Conservation (phyloP, 2,113 vertebrate genomes). For the Rhinogobius similis region DNA sequence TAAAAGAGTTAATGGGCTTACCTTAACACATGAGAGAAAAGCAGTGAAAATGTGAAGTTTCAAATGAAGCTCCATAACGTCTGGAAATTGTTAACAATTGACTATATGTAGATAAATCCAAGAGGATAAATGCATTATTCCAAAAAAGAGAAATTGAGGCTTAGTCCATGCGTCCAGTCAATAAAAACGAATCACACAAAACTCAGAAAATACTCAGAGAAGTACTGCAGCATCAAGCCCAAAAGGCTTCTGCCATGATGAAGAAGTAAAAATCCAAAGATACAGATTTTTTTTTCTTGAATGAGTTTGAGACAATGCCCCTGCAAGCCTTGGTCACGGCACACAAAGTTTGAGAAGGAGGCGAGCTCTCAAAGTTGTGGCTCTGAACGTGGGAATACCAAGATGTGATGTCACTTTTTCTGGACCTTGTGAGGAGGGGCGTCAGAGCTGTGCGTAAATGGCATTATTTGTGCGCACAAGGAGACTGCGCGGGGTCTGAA, state of each 20-base stretch:
- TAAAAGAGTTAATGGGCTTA: slow-evolving; percentile 56
- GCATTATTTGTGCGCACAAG: slow-evolving; percentile 53
- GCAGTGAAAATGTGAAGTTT: slow-evolving; percentile 63
- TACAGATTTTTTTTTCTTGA: slow-evolving; percentile 19
- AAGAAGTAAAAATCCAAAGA: slow-evolving; percentile 28
- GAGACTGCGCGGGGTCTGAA: slow-evolving; percentile 40
- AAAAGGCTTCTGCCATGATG: slow-evolving; percentile 33
- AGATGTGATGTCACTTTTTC: slow-evolving; percentile 80
- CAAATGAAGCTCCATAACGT: slow-evolving; percentile 70
- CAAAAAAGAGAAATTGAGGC: slow-evolving; percentile 27
- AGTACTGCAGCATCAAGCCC: slow-evolving; percentile 10
- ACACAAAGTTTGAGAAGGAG: slow-evolving; percentile 44
- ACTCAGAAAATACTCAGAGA: neutral
- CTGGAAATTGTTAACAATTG: slow-evolving; percentile 9
- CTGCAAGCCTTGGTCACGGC: slow-evolving; percentile 23
- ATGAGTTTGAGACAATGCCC: neutral
- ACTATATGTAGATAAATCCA: slow-evolving; percentile 43
- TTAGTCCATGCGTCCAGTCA: slow-evolving; percentile 43
- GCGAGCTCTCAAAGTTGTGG: slow-evolving; percentile 35
- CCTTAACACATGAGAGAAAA: slow-evolving; percentile 84
- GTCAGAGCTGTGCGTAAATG: slow-evolving; percentile 59
- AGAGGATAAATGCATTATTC: slow-evolving; percentile 55
- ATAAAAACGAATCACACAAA: slow-evolving; percentile 1
- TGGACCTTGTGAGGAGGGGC: slow-evolving; percentile 64
- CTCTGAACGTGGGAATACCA: slow-evolving; percentile 78